Percentiles rank a stretch among this genome's conserved stretches.
Conservation (phyloP, 2,113 vertebrate species). For the Zosterops lateralis region DNA sequence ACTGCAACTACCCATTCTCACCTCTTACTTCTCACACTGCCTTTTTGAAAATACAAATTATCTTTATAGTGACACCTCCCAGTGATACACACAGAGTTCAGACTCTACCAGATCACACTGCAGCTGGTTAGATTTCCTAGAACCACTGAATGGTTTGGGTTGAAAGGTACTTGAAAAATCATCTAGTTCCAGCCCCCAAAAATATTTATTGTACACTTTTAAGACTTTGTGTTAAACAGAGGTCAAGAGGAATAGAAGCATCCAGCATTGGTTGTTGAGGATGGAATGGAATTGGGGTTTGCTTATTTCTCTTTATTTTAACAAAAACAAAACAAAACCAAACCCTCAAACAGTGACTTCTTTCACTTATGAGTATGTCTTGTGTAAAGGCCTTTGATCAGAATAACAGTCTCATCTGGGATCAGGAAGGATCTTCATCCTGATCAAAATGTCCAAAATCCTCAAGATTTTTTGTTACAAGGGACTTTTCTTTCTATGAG, state of each 20-base stretch:
- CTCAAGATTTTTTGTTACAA: not conserved
- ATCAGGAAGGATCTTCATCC: not conserved
- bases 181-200: not conserved
- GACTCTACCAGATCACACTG: not conserved
- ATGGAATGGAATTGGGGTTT: not conserved
- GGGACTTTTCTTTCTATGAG: not conserved
- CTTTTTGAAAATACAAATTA: not conserved
- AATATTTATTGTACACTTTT: not conserved
- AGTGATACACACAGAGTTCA: not conserved
- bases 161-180: not conserved
- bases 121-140: not conserved
- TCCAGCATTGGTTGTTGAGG: not conserved
- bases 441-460: not conserved
- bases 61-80: not conserved
- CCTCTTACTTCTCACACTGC: not conserved
- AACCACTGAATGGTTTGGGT: not conserved
- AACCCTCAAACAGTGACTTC: rapidly evolving
- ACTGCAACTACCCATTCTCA: not conserved
- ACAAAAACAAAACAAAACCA: not conserved
- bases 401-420: not conserved
- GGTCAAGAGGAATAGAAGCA: not conserved
- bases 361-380: not conserved
- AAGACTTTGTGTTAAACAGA: not conserved
- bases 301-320: not conserved
- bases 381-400: not conserved